phyloP scores from a whole-genome alignment of 2,888 invertebrate genomes.

The Agrochola litura region DNA sequence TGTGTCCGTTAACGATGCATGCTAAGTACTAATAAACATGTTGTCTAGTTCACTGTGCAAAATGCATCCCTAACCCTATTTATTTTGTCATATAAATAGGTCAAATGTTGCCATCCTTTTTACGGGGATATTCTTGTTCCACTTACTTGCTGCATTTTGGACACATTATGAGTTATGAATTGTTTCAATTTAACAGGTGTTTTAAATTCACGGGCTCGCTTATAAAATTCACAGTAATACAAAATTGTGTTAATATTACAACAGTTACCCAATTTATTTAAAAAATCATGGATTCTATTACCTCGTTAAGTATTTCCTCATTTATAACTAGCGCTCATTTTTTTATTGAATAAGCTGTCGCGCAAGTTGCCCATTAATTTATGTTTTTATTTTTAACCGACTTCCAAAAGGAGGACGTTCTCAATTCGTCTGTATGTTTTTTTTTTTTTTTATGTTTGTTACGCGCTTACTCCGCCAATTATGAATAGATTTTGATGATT shows the following conservation, averaged over 20 bases:
- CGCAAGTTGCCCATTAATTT: too few species aligned
- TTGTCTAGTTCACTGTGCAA: neutral
- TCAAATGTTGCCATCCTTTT: slow-evolving; percentile 5
- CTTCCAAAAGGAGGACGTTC: too few species aligned
- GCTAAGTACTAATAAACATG: neutral
- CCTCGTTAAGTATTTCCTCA: neutral
- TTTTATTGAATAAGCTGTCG: neutral
- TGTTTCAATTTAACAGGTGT: neutral
- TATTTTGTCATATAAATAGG: neutral
- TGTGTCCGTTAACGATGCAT: too few species aligned
- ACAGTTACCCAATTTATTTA: neutral
- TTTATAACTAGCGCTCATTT: neutral
- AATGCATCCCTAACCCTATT: neutral
- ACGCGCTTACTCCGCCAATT: too few species aligned
- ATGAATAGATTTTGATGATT: too few species aligned
- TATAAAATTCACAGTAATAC: neutral
- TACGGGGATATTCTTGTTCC: slow-evolving; percentile 16
- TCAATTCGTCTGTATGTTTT: too few species aligned
- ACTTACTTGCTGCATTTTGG: neutral
- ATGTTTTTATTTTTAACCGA: too few species aligned
- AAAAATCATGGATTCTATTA: neutral
- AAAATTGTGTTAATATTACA: neutral
- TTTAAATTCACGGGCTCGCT: neutral
- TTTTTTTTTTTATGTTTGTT: too few species aligned
- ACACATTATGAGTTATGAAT: neutral